These are phyloP conservation scores for Hypena proboscidalis DNA, from an alignment of 2,888 invertebrate species.

Conservation along the genomic window DNA sequence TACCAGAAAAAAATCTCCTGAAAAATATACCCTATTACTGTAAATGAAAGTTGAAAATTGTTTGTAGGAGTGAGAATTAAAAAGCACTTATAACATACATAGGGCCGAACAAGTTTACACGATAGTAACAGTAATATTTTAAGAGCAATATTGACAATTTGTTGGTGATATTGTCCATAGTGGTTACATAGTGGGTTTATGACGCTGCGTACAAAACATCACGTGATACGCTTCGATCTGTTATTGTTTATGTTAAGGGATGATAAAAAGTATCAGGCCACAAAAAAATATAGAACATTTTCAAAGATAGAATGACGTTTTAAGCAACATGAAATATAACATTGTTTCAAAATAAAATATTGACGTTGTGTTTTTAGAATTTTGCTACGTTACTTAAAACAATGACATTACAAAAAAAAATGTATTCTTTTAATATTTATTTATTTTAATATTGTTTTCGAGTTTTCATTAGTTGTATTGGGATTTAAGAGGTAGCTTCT, in stretches of 20 bases:
- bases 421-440: no score
- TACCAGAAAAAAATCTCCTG: constrained; percentile 6
- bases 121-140: constrained; percentile 65
- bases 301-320: background rate
- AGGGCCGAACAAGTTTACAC: constrained; percentile 56
- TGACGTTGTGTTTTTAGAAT: no score
- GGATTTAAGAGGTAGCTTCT: no score
- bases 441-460: no score
- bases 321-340: no score
- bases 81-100: constrained; percentile 49
- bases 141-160: constrained; percentile 56
- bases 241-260: constrained; percentile 33
- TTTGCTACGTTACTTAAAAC: no score
- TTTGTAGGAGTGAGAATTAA: constrained; percentile 11
- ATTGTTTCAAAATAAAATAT: no score
- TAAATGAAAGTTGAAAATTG: constrained; percentile 17
- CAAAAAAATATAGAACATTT: background rate
- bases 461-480: no score
- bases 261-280: constrained; percentile 11
- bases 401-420: no score
- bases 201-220: constrained; percentile 41
- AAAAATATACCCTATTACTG: constrained; percentile 33
- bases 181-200: constrained; percentile 46
- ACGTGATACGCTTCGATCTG: constrained; percentile 34
- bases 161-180: constrained; percentile 48